Conservation (phyloP, 2,888 invertebrate species). For the Pseudolycoriella hygida region DNA sequence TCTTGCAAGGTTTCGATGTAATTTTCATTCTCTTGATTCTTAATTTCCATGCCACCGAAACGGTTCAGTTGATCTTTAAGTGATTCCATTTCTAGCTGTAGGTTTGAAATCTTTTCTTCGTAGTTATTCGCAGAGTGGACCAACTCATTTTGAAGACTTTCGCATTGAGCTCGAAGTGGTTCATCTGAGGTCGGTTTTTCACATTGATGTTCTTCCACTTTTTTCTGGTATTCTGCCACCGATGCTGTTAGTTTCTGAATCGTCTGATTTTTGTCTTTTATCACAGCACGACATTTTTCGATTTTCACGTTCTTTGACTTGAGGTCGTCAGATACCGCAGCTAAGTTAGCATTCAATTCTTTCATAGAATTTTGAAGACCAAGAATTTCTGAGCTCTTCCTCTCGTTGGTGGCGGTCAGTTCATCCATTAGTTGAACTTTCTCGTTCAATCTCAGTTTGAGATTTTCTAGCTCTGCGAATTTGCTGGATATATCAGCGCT, state of each 20-base stretch:
- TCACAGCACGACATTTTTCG: slow-evolving; percentile 29
- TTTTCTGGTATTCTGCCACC: not conserved
- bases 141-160: not conserved
- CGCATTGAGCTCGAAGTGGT: not conserved
- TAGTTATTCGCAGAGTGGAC: not conserved
- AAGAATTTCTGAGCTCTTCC: slow-evolving; percentile 1
- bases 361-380: slow-evolving; percentile 6
- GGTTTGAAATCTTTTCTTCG: not conserved
- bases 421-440: slow-evolving; percentile 7
- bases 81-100: slow-evolving; percentile 3
- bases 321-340: slow-evolving; percentile 19
- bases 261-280: slow-evolving; percentile 37
- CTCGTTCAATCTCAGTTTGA: slow-evolving; percentile 3
- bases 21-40: slow-evolving; percentile 54
- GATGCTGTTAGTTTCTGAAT: slow-evolving; percentile 24
- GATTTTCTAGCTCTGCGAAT: slow-evolving; percentile 7
- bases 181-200: slow-evolving; percentile 15
- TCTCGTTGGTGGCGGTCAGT: not conserved
- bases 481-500: not conserved
- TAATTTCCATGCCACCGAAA: slow-evolving; percentile 27
- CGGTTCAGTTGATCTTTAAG: slow-evolving; percentile 5
- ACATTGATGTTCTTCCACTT: slow-evolving; percentile 3
- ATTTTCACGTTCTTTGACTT: slow-evolving; percentile 29
- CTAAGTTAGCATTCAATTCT: slow-evolving; percentile 11
- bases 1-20: slow-evolving; percentile 54